Base-by-base conservation (phyloP, 2,113 vertebrate genomes). In the Oreochromis spilurus region DNA sequence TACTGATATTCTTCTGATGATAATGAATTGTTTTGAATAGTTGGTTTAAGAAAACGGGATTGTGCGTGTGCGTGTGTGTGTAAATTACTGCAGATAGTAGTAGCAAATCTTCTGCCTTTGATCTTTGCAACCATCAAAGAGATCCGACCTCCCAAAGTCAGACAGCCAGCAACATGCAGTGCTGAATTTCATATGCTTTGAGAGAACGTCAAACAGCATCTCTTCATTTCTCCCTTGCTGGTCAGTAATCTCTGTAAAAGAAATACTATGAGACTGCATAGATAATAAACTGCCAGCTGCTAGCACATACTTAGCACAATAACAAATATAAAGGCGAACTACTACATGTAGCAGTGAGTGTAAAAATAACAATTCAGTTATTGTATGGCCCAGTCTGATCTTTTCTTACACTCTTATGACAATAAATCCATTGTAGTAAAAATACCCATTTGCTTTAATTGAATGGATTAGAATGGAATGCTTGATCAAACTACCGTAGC, bases 61-160 rank as follows among this genome's bases (percentile, higher is more conserved):
- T 53, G 40, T 12, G 48, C 34, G 24, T 45, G 13, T 29, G 40
- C 12, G 50, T 54, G 62, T 79, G 45, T 65, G 52, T 65, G 85
- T 45, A 90, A 96, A 95, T 95, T 81, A 94, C 90, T 87, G 88
- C 92, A 88, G 93, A 96, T 96, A 89, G 90, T 83, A 92, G 93
- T 83, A 92, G 93, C 92, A 96, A 95, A 95, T 96, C 92, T 94
- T 83, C 36, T 65, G 82, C 84, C 93, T 96, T 96, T 96, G 95
- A 96, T 96, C 93, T 94, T 91, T 89, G 62, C 85, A 91, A 83
- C 93, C 93, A 95, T 96, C 94, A 96, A 95, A 96, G 94, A 84
- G 80, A 91, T 88, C 88, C 50, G 34, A 87, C 84, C 91, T 93
- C 87, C 87, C 70, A 82, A 90, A 95, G 88, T 86, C 89, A 92